Evolutionary conservation across 2,113 vertebrate genomes (phyloP).

Genomic region (Apteryx owenii): DNA sequence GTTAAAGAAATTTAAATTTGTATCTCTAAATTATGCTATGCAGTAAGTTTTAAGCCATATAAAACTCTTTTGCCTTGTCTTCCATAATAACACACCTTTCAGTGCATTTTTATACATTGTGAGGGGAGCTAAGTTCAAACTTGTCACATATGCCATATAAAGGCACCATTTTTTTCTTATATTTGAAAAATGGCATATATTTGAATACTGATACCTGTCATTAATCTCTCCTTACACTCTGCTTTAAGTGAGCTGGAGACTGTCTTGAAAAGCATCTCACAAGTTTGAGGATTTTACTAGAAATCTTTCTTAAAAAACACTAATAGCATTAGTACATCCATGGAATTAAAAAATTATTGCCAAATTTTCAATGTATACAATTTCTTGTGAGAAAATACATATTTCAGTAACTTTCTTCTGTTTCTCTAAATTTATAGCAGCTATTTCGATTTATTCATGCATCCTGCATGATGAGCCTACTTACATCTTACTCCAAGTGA

Average conservation of each 20-base stretch:
- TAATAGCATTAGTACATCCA: background rate
- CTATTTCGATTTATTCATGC: background rate
- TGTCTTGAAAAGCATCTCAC: background rate
- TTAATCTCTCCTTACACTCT: background rate
- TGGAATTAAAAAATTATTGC: background rate
- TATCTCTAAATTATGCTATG: background rate
- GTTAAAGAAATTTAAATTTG: background rate
- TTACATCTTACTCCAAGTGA: rapidly evolving
- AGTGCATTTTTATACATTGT: background rate
- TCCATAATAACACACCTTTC: background rate
- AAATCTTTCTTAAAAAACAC: background rate
- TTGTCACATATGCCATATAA: background rate
- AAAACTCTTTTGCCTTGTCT: background rate
- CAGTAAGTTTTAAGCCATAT: background rate
- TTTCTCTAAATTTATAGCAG: background rate
- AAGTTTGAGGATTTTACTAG: background rate
- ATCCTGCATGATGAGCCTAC: background rate
- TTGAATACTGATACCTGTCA: background rate
- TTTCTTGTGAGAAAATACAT: background rate
- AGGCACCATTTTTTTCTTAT: background rate
- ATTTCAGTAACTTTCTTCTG: background rate
- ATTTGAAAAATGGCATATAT: background rate
- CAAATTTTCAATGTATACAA: background rate
- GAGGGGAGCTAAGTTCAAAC: background rate
- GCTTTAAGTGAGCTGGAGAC: background rate